Percentiles rank a stretch among this genome's conserved stretches.
phyloP scores from a whole-genome alignment of 2,113 vertebrate genomes.

The Trematomus loennbergii region DNA sequence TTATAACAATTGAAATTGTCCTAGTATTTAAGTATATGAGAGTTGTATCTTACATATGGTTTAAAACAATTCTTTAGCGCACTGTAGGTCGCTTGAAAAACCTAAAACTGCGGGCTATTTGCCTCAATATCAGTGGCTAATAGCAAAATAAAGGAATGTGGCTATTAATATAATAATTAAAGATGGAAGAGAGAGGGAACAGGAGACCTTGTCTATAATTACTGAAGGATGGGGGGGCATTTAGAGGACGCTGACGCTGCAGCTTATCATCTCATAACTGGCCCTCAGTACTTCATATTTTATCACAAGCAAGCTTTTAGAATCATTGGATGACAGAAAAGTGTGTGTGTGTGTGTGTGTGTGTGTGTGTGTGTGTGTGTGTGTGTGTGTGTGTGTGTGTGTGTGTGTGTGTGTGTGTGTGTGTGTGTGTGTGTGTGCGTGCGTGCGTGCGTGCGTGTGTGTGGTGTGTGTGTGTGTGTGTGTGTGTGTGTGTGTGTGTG shows the following conservation, averaged over 20 bases:
- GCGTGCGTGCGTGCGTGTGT: too few relatives aligned
- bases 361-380: neutral
- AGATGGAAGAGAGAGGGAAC: conserved; percentile 20
- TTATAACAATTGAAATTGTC: neutral
- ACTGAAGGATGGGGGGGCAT: conserved; percentile 27
- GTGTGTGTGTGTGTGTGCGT: neutral
- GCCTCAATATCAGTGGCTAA: conserved; percentile 14
- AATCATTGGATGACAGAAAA: conserved; percentile 33
- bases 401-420: neutral
- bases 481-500: neutral
- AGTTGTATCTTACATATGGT: neutral
- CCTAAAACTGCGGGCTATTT: neutral
- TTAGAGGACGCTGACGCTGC: conserved; percentile 65
- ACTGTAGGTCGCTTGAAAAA: neutral
- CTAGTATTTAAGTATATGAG: too few relatives aligned
- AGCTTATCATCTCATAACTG: conserved; percentile 50
- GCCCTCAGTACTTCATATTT: conserved; percentile 41
- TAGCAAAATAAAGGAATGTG: conserved; percentile 16
- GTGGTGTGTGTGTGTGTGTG: neutral
- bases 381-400: neutral
- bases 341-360: neutral
- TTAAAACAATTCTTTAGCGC: neutral
- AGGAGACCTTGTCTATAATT: conserved; percentile 54
- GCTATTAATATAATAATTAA: conserved; percentile 42
- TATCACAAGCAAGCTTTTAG: conserved; percentile 51